Base-by-base conservation (phyloP, 2,888 invertebrate species). In the Zhuqinia jingwanae region DNA sequence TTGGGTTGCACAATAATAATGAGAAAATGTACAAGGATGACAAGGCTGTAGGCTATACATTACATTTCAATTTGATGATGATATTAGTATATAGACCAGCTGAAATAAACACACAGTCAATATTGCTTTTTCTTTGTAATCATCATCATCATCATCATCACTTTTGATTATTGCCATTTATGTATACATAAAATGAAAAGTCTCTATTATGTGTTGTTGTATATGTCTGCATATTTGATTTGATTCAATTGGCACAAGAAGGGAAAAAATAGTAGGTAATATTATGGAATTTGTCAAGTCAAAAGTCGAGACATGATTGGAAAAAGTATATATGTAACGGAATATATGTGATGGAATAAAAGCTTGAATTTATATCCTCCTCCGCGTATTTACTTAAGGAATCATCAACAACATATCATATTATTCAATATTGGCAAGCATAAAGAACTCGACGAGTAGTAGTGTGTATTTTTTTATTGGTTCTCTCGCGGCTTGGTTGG, bases 361-460 rank as follows among this genome's bases (percentile, higher is more conserved):
- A 50, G 80, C 70, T 36, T 56, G 80, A 65, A 81, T 81, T 42
- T 79, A 63, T 63, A 36, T 78, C 77, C 79, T 70, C 53, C 63
- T 50, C 68, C 50, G 68, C 77, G 76, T 90, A 89, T 90, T 90
- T 90, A 87, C 90, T 77, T 75, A 88, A 88, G 88, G 89, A 90
- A 90, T 90, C 90, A 90, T 85, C 65, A 85, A 47, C 73, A 73
- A 53, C 47, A 73, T 50, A 73, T 63, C 56, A 70, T 70, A 20
- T 50, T 68, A 80, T 53, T 27, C 47, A 68, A 79, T 79, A 79
- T 58, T 79, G 65, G 30, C 50, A 79, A 58, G 45, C 25, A 42
- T n/a, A 20, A 42, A 63, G 47, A 22, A 45, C 47, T 27, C 8
- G 11, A 27, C 10, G 22, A 22, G 17, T 10, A 1, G 53, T 20